Base-by-base conservation (phyloP, 2,797 vertebrate species). In the Gallinago solitaria region DNA sequence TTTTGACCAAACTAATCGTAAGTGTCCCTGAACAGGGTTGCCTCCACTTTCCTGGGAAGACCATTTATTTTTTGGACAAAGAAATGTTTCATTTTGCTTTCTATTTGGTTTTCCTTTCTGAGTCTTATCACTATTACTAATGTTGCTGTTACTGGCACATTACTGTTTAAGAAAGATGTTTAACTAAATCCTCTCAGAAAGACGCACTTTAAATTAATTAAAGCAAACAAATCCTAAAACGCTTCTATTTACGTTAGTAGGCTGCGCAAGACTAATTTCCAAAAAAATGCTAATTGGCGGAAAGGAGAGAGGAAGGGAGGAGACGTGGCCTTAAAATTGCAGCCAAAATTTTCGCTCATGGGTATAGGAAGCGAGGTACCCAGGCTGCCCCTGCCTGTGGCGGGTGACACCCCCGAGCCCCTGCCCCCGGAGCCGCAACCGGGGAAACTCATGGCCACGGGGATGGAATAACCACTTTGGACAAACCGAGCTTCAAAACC, bases 161-260 rank as follows among this genome's bases (percentile, higher is more conserved):
- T 69, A 61, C 41, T 81, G 69, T 85, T 96, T 83, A 89, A 93
- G 89, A 87, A 88, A 96, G 84, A 90, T 83, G 75, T 87, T 96
- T 94, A 96, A 96, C 92, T 67, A 94, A 96, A 95, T 83, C 84
- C 54, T 45, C 83, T 83, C 84, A 94, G 76, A 95, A 93, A 94
- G 79, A 80, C 43, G 67, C 41, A 56, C 65, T 96, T 93, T 83
- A 32, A 61, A 76, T 71, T 88, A 94, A 92, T 93, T 94, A 91
- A 94, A 96, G 83, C 90, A 96, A 96, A 96, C 93, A 96, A 87
- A 89, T 85, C 57, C 87, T 92, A 87, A 95, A 91, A 57, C 82
- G 74, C 33, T 90, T 94, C 78, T 85, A 86, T 92, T 94, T 92
- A 51, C 39, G 43, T 76, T 90, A 91, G 65, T 11, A 75, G 61